These are phyloP conservation scores for Pogonocichla stellata DNA, from an alignment of 2,113 vertebrate species.

Conservation along the genomic window DNA sequence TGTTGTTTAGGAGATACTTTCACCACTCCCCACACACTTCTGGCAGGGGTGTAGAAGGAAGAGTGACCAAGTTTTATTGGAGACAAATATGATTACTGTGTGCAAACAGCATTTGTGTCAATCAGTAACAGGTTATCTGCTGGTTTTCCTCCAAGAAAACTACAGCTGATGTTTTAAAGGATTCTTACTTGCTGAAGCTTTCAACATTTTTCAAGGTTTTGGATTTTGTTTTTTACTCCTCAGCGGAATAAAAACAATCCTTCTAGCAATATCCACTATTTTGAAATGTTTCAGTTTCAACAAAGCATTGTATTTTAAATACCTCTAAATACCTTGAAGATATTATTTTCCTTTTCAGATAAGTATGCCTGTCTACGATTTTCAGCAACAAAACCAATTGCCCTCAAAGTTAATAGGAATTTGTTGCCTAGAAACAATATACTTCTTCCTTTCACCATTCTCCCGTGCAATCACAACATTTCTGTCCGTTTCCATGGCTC, in stretches of 20 bases:
- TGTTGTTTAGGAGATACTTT: conserved; percentile 23
- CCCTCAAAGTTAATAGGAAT: not conserved
- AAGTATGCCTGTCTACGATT: not conserved
- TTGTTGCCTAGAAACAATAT: not conserved
- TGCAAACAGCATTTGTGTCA: not conserved
- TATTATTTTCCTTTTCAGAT: not conserved
- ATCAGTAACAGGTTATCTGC: not conserved
- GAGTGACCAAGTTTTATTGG: not conserved
- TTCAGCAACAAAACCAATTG: not conserved
- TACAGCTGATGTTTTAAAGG: not conserved
- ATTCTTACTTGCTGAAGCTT: not conserved
- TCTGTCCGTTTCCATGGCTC: too few species aligned
- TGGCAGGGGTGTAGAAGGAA: not conserved
- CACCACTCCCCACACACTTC: not conserved
- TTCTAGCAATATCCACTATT: not conserved
- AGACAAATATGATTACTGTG: not conserved
- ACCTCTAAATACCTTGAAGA: not conserved
- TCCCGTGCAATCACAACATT: too few species aligned
- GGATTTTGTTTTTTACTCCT: not conserved
- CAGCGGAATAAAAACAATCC: not conserved
- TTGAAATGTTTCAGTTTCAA: not conserved
- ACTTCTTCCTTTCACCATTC: too few species aligned
- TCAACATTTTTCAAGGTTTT: not conserved
- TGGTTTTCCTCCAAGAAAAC: not conserved
- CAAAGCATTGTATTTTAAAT: not conserved